phyloP scores from a whole-genome alignment of 2,797 vertebrate species.

The Linurgus olivaceus region DNA sequence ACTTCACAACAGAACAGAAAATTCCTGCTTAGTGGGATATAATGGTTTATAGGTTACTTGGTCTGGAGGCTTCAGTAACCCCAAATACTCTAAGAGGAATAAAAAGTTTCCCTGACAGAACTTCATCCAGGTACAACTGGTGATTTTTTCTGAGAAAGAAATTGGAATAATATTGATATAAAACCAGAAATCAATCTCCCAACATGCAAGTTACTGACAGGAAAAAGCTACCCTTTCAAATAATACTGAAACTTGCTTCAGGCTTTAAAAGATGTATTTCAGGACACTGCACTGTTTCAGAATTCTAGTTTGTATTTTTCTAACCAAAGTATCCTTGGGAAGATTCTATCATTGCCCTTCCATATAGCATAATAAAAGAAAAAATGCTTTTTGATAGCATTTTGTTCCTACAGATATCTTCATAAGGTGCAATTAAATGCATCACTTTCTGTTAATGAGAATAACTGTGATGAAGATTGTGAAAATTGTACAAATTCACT shows the following conservation, averaged over 20 bases:
- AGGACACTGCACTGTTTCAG: neutral
- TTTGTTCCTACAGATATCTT: neutral
- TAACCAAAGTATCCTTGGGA: neutral
- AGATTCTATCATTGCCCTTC: neutral
- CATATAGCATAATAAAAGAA: neutral
- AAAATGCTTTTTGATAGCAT: neutral
- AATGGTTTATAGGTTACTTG: neutral
- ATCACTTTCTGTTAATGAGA: neutral
- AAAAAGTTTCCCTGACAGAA: neutral
- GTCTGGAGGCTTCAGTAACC: neutral
- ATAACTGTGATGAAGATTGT: neutral
- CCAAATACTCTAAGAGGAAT: neutral
- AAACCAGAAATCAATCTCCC: neutral
- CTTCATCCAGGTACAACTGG: neutral
- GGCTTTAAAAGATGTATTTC: neutral
- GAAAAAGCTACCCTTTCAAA: neutral
- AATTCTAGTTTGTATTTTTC: neutral
- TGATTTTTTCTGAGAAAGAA: neutral
- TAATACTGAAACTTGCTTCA: neutral
- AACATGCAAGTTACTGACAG: neutral
- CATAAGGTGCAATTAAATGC: neutral
- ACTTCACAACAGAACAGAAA: neutral
- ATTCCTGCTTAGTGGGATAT: neutral
- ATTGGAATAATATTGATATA: neutral
- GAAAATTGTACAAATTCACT: neutral